phyloP scores from a whole-genome alignment of 2,113 vertebrate species.

The Fregetta grallaria region DNA sequence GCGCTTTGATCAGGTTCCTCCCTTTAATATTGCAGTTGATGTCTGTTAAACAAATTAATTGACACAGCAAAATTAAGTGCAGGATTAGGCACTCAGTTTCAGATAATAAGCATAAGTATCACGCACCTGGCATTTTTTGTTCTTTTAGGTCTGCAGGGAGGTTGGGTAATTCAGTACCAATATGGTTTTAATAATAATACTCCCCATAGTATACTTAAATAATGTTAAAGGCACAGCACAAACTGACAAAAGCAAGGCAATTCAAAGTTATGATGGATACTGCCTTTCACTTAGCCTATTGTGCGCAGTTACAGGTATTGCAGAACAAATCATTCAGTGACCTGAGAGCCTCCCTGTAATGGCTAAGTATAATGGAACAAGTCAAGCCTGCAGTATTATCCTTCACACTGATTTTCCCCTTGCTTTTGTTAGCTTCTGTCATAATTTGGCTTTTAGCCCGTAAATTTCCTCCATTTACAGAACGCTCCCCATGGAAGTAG shows the following conservation, averaged over 20 bases:
- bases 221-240: background rate
- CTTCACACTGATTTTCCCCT: constrained; percentile 16
- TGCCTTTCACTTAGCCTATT: constrained; percentile 22
- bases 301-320: constrained; percentile 27
- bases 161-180: background rate
- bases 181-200: constrained; percentile 30
- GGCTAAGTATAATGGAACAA: constrained; percentile 36
- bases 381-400: constrained; percentile 45
- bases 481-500: background rate
- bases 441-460: background rate
- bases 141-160: background rate
- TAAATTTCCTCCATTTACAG: constrained; percentile 5
- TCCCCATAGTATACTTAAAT: background rate
- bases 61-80: background rate
- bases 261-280: constrained; percentile 33
- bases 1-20: background rate
- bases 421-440: constrained; percentile 41
- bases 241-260: constrained; percentile 41
- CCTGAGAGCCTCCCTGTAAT: constrained; percentile 25
- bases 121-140: background rate
- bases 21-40: background rate
- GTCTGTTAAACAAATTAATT: background rate
- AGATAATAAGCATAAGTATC: background rate
- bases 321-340: constrained; percentile 31
- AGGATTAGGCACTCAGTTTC: background rate